A percentile compares a stretch with the other conserved stretches of the same genome.
phyloP scores from a whole-genome alignment of 2,797 vertebrate genomes.

The Muscicapa striata region DNA sequence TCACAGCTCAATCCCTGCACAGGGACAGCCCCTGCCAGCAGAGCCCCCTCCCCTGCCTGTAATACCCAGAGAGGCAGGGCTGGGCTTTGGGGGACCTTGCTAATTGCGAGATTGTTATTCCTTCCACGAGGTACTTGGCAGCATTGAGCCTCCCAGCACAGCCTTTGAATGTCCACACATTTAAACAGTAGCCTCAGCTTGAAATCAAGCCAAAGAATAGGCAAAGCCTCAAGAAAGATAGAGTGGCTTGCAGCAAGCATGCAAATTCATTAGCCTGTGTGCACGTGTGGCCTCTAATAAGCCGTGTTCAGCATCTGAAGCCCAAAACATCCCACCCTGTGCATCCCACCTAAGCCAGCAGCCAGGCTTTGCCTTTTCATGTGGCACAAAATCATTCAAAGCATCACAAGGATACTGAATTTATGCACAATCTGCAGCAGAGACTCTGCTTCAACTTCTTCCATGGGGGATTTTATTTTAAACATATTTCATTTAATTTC shows the following conservation, averaged over 20 bases:
- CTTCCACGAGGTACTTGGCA: conserved; percentile 65
- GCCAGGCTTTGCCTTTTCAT: not conserved
- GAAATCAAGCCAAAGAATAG: conserved; percentile 38
- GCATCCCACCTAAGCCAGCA: not conserved
- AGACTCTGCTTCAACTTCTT: not conserved
- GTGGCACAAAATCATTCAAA: not conserved
- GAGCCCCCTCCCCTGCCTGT: not conserved
- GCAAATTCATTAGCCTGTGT: conserved; percentile 32
- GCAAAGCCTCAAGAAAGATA: conserved; percentile 11
- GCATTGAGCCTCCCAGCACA: not conserved
- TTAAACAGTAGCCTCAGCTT: conserved; percentile 57
- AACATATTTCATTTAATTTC: not conserved
- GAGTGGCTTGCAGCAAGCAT: not conserved
- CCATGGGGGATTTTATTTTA: not conserved
- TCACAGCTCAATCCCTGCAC: not conserved
- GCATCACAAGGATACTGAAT: not conserved
- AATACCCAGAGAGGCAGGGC: not conserved
- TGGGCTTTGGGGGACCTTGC: not conserved
- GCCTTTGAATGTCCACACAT: conserved; percentile 55
- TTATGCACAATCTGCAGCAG: accelerated
- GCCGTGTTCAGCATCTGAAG: not conserved
- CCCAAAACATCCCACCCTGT: not conserved
- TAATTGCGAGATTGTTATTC: conserved; percentile 68
- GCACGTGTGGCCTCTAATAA: conserved; percentile 32
- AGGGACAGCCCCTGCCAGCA: not conserved